Conservation (phyloP, 2,113 vertebrate genomes). For the Cyrtonyx montezumae region DNA sequence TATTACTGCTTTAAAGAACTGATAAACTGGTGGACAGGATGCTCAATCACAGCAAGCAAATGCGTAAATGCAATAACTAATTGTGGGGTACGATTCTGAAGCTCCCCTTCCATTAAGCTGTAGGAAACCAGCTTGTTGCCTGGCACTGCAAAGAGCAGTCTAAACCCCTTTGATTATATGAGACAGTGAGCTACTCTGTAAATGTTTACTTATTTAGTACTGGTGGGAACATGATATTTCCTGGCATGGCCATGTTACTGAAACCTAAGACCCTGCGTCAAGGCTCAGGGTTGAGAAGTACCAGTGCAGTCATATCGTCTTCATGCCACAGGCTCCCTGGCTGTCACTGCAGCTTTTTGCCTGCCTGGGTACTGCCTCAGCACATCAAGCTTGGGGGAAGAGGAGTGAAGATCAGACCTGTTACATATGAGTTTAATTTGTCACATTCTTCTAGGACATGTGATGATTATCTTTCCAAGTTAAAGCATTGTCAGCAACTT, state of each 20-base stretch:
- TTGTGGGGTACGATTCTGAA: accelerated
- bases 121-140: background rate
- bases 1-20: background rate
- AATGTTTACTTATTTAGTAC: background rate
- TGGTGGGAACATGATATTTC: background rate
- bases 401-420: background rate
- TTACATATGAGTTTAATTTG: background rate
- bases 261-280: background rate
- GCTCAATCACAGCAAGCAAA: background rate
- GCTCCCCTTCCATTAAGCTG: background rate
- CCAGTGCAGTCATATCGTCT: accelerated
- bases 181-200: background rate
- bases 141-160: background rate
- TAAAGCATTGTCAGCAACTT: background rate
- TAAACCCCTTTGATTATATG: background rate
- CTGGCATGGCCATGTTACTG: background rate
- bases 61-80: background rate
- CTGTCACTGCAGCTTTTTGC: background rate
- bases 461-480: background rate
- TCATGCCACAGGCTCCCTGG: background rate
- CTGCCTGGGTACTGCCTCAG: background rate
- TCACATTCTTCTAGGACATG: background rate
- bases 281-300: background rate
- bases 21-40: background rate
- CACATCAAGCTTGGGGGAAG: background rate